Base-by-base conservation (phyloP, 2,888 invertebrate species). In the Polyommatus icarus region DNA sequence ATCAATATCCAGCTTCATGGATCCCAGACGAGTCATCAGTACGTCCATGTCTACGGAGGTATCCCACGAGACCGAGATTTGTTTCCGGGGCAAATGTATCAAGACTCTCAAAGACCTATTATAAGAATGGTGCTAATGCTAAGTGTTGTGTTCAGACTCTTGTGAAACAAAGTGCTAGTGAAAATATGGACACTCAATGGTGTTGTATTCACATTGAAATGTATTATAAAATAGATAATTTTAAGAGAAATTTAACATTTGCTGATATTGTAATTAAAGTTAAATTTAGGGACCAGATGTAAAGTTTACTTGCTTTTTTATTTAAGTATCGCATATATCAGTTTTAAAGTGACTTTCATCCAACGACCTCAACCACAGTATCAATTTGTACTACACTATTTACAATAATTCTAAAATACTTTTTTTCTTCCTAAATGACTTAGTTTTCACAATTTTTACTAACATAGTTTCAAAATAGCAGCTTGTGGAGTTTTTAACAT, bases 41-140 rank as follows among this genome's bases (percentile, higher is more conserved):
- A 98, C 97, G 0, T 97, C 97, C 1, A 97, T 96, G 85, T 97
- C 97, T 3, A 97, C 97, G 29, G 97, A 97, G 88, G 94, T 97
- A 71, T 97, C 97, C 18, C 96, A 97, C 83, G 97, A 98, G 95
- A 98, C 98, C 57, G 98, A 98, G 91, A 98, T 98, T 81, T 98
- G 98, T 86, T 98, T 97, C 88, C 96, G 97, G 86, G 98, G 98
- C 18, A 96, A 96, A 85, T 98, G 98, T 88, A 96, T 98, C 81
- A 97, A 97, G 91, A 95, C 95, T 57, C 93, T 84, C 81, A 94
- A 91, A 84, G 87, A 91, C 82, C 82, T 90, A 77, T 86, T 90
- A 88, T 92, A 92, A 87, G 79, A 77, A 83, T 85, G 87, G 88
- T 91, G 90, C 88, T 89, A 85, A 84, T 91, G 90, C 88, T 89